These are phyloP conservation scores for Styela clava DNA, from an alignment of 23 tunicate genomes.

Conservation along the genomic window DNA sequence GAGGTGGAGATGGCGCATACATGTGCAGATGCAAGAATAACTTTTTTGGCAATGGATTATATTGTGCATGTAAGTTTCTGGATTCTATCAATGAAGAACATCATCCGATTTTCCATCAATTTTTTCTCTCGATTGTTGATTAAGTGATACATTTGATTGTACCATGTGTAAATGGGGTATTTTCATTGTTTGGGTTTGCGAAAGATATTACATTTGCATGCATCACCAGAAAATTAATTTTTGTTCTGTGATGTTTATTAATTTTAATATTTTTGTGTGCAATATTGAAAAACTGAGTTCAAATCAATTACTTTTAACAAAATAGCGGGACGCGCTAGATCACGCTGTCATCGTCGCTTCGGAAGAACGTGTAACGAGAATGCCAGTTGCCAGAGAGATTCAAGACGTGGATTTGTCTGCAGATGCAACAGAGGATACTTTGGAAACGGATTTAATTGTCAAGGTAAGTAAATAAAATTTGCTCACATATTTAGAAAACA, in stretches of 20 bases:
- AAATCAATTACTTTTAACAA: too few relatives aligned
- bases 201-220: too few relatives aligned
- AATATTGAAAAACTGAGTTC: too few relatives aligned
- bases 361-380: slow-evolving; percentile 6
- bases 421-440: slow-evolving; percentile 33
- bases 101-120: too few relatives aligned
- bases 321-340: background rate
- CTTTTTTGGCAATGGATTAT: slow-evolving; percentile 16
- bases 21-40: slow-evolving; percentile 17
- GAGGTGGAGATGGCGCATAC: background rate
- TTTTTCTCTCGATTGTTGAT: too few relatives aligned
- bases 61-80: background rate
- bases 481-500: too few relatives aligned
- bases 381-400: background rate
- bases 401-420: slow-evolving; percentile 13
- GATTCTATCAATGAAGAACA: background rate
- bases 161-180: too few relatives aligned
- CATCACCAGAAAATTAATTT: too few relatives aligned
- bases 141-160: too few relatives aligned
- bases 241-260: too few relatives aligned
- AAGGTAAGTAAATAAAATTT: background rate
- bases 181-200: too few relatives aligned
- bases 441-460: slow-evolving; percentile 32
- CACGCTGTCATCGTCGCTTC: background rate
- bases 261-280: too few relatives aligned